Percentiles rank a stretch among this genome's conserved stretches.
phyloP scores from a whole-genome alignment of 1,140 invertebrate genomes.

The Drosophila chauvacae region DNA sequence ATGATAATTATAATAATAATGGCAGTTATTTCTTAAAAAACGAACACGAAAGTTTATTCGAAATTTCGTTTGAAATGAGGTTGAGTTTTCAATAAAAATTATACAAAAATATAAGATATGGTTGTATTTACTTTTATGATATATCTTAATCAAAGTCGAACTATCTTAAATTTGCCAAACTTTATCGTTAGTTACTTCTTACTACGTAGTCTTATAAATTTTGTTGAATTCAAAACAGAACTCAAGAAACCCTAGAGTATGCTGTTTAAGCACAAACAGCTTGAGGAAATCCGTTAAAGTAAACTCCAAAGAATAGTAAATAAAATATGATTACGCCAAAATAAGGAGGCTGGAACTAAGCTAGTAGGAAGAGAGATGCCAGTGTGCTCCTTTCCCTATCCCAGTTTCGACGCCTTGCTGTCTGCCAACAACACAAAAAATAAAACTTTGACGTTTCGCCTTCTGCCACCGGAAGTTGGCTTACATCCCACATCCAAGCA shows the following conservation, averaged over 20 bases:
- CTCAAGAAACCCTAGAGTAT: background rate
- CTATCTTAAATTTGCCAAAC: too few relatives aligned
- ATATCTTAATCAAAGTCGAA: background rate
- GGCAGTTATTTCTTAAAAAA: background rate
- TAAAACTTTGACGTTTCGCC: slow-evolving; percentile 64
- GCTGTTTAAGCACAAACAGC: background rate
- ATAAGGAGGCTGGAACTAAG: background rate
- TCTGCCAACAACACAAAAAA: slow-evolving; percentile 65
- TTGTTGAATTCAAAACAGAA: background rate
- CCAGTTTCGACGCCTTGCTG: slow-evolving; percentile 62
- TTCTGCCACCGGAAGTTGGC: slow-evolving; percentile 52
- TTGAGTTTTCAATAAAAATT: background rate
- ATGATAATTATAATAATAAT: background rate
- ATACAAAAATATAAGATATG: background rate
- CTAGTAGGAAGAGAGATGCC: background rate
- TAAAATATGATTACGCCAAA: slow-evolving; percentile 7
- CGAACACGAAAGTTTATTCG: background rate
- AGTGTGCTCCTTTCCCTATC: slow-evolving; percentile 17
- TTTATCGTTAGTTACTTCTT: background rate
- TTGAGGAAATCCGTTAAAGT: background rate
- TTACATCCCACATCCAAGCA: slow-evolving; percentile 40
- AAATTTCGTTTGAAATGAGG: background rate
- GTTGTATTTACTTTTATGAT: background rate
- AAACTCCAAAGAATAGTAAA: background rate
- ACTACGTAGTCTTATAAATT: background rate